Base-by-base conservation (phyloP, 2,797 vertebrate genomes). In the Ataeniobius toweri region DNA sequence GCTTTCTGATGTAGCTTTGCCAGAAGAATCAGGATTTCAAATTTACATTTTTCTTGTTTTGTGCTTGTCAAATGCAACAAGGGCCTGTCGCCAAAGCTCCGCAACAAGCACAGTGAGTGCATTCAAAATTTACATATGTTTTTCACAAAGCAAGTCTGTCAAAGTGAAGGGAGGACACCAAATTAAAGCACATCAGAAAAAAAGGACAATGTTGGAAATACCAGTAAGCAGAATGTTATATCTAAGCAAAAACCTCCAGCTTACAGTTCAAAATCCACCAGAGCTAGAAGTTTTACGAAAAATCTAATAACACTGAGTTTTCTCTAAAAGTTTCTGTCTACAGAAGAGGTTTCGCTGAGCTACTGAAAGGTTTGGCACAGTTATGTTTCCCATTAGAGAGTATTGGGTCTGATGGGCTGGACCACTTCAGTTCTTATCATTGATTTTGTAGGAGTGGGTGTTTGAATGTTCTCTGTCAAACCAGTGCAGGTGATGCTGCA, bases 21-120 rank as follows among this genome's bases (percentile, higher is more conserved):
- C 86, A 65, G 74, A 90, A 93, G 86, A 89, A 77, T 83, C 59
- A 79, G 74, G 85, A 87, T 90, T 94, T 93, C 83, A 94, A 93
- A 91, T 92, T 90, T 90, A 74, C 85, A 36, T 80, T 80, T 76
- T 86, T 86, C 81, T 83, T 61, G 58, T 59, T 73, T 89, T 76
- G 81, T 83, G 75, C 88, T 90, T 80, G 89, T 91, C 89, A 89
- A 53, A 72, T 74, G 82, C 87, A 88, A 84, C 80, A 77, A 71
- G 87, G 78, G 69, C 73, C 67, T 70, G 83, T 77, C 76, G 89
- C 86, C 71, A 74, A 85, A 78, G 78, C 86, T 71, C 41, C 41
- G 76, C 85, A 90, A 86, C 84, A 88, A 91, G 83, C 80, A 81
- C 74, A 79, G 41, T 2, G 53, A 39, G 77, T 83, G 80, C 71